Base-by-base conservation (phyloP, 2,888 invertebrate genomes). In the Hydraecia micacea region DNA sequence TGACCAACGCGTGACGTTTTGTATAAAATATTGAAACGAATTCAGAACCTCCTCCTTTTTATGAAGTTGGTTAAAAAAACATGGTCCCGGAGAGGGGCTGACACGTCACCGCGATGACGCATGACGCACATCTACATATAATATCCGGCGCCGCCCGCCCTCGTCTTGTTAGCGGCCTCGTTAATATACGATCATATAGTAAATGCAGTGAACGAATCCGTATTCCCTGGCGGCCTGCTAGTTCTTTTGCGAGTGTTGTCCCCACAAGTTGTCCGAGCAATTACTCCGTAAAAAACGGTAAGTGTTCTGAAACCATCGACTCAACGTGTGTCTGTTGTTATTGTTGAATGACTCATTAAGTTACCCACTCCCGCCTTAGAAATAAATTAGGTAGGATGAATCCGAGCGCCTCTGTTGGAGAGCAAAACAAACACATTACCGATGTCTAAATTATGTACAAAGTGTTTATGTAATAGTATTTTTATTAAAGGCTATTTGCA, bases 91-190 rank as follows among this genome's bases (percentile, higher is more conserved):
- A n/a, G 39, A 66, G 65, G 21, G 21, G 21, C 0, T 36, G 67
- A n/a, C 60, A 49, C 36, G 74, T 42, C 67, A 71, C 49, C 62
- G 58, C 52, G 49, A 76, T 81, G 79, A 73, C 74, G 82, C 73
- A 74, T 71, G 71, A 32, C 36, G 39, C 74, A 65, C 88, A 92
- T 93, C 92, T 92, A 87, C 93, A 93, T 93, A 85, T 76, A 93
- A 93, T 93, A 91, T 93, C 94, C 94, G 94, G 91, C 70, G 76
- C 81, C 79, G n/a, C 77, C 81, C 75, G n/a, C 77, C 78, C 73
- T 15, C 15, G 36, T 15, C 49, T 7, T 28, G 18, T 8, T 46
- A 11, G 6, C 49, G 9, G 6, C 28, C 6, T 15, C 28, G 28
- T 15, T 39, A 21, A 36, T 49, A 21, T 28, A 46, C 42, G 21